Evolutionary conservation across 2,888 invertebrate species (phyloP), one percentile per base, ranked within the genome.

Genomic region (Mythimna lalbum): DNA sequence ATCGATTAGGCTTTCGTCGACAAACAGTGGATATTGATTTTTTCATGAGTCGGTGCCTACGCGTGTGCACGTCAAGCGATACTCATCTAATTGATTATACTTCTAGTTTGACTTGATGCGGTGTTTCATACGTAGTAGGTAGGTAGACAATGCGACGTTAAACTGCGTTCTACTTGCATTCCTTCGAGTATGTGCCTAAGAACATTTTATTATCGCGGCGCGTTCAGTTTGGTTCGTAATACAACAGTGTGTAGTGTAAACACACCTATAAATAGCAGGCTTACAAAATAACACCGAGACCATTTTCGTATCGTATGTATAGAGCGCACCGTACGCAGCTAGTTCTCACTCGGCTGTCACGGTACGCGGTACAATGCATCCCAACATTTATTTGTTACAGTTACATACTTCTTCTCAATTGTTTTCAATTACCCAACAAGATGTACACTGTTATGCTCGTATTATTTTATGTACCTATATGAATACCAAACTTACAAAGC

Each of bases 211-310:
- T 82, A 87, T 80, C 74, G 78, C 72, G 70, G 70, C 78, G 80
- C 81, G 82, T 74, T 83, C 76, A 33, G 83, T 83, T 84, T 80
- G 78, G 83, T 82, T 84, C 80, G 78, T 86, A 82, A 55, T 73
- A 82, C 85, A 84, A 84, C 81, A 86, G 81, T 78, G 80, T 84
- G 83, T 87, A 89, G 84, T 86, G 86, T 91, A 90, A 91, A 91
- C 90, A 90, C 76, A 83, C 72, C 87, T 91, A 90, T 89, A 88
- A 90, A 91, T 92, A 92, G 87, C 86, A 65, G 77, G 65, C 82
- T 86, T 83, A 87, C 87, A 87, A 90, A 90, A 89, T 89, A 89
- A 86, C 87, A 88, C 83, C 73, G 83, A 82, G 75, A 82, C 78
- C 86, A 84, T 84, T 87, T 86, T 86, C 80, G 86, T 86, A 73